A percentile compares a stretch with the other conserved stretches of the same genome.
Conservation (phyloP, 1,140 invertebrate genomes). For the Calosoma granatense region DNA sequence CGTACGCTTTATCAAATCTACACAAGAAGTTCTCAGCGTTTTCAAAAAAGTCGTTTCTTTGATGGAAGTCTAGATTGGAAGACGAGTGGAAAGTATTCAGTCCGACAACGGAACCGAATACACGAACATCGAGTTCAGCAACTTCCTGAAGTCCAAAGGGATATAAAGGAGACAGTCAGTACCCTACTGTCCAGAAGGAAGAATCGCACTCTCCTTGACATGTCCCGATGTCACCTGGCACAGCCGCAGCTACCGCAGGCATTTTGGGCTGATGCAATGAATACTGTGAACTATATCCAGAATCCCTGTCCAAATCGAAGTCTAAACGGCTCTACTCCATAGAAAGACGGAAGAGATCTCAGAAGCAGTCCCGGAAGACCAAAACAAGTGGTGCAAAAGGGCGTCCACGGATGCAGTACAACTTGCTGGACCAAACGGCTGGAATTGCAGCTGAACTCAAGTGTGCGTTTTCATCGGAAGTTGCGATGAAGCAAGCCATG, state of each 20-base stretch:
- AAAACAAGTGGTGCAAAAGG: too few species aligned
- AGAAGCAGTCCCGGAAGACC: too few species aligned
- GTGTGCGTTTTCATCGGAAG: slow-evolving; percentile 24
- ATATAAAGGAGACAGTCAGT: slow-evolving; percentile 24
- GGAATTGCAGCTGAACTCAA: slow-evolving; percentile 22
- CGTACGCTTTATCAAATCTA: slow-evolving; percentile 34
- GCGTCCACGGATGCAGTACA: too few species aligned
- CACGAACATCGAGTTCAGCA: slow-evolving; percentile 23
- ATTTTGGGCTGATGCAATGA: background rate
- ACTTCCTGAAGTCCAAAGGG: slow-evolving; percentile 23
- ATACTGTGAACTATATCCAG: background rate
- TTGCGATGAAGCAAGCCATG: slow-evolving; percentile 12
- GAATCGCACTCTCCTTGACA: slow-evolving; percentile 22
- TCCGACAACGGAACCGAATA: slow-evolving; percentile 34
- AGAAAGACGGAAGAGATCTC: too few species aligned
- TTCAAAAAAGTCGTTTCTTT: slow-evolving; percentile 25
- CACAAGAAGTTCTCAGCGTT: slow-evolving; percentile 23
- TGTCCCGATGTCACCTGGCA: slow-evolving; percentile 7
- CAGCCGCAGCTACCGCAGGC: background rate
- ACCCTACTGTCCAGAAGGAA: slow-evolving; percentile 27
- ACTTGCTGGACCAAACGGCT: too few species aligned
- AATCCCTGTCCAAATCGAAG: background rate
- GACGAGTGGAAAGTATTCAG: slow-evolving; percentile 28
- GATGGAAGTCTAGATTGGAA: background rate
- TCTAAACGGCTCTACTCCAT: too few species aligned